Conservation (phyloP, 2,888 invertebrate genomes). For the Hesperia comma region DNA sequence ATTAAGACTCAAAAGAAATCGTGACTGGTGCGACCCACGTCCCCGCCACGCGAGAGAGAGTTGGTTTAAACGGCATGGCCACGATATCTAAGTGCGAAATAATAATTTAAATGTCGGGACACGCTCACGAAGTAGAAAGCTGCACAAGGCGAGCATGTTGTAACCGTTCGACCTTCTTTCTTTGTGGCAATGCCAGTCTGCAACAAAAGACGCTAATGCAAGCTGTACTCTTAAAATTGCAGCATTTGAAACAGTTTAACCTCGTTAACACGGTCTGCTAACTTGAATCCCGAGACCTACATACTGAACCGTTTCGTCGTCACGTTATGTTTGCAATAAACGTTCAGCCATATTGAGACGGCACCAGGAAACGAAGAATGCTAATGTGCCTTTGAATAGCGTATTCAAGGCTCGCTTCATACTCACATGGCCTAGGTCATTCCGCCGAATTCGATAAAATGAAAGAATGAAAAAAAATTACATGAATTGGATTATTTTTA, state of each 20-base stretch:
- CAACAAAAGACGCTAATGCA: slow-evolving; percentile 77
- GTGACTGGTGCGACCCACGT: slow-evolving; percentile 72
- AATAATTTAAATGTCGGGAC: slow-evolving; percentile 80
- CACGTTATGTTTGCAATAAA: slow-evolving; percentile 45
- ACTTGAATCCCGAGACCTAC: slow-evolving; percentile 61
- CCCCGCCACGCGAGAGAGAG: slow-evolving; percentile 77
- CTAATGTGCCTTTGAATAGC: slow-evolving; percentile 79
- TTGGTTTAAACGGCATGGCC: slow-evolving; percentile 61
- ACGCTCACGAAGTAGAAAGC: slow-evolving; percentile 81
- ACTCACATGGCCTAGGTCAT: slow-evolving; percentile 76
- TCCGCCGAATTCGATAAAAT: too few relatives aligned
- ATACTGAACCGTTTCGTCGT: slow-evolving; percentile 52
- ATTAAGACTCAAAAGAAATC: slow-evolving; percentile 70
- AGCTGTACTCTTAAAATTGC: slow-evolving; percentile 60
- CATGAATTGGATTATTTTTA: too few relatives aligned
- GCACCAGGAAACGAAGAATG: slow-evolving; percentile 78
- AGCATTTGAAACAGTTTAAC: slow-evolving; percentile 67
- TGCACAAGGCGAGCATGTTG: slow-evolving; percentile 80
- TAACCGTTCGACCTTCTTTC: slow-evolving; percentile 80
- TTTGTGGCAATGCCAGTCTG: slow-evolving; percentile 49
- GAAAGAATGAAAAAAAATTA: too few relatives aligned
- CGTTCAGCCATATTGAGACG: slow-evolving; percentile 60
- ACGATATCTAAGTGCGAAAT: slow-evolving; percentile 77
- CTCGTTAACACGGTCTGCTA: slow-evolving; percentile 76
- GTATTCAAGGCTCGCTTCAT: slow-evolving; percentile 78